Percentiles rank a stretch among this genome's conserved stretches.
Conservation (phyloP, 30 jellyfish, hydroid and myxozoan species). For the Cassiopea xamachana region DNA sequence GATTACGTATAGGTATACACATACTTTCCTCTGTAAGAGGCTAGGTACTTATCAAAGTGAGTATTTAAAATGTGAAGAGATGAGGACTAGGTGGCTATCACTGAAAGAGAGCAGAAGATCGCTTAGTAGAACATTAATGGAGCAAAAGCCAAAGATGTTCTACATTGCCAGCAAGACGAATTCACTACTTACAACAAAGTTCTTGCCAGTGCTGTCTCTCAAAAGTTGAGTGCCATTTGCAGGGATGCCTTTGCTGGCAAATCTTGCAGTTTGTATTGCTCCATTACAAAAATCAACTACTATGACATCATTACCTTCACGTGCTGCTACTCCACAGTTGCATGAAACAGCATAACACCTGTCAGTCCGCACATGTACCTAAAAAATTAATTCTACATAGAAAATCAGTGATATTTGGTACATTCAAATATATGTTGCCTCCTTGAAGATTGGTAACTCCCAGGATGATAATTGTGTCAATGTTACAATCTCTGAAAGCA, state of each 20-base stretch:
- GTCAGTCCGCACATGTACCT: neutral
- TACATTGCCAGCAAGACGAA: too few relatives aligned
- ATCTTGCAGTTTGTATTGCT: constrained; percentile 51
- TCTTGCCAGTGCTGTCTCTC: neutral
- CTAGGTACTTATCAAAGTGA: too few relatives aligned
- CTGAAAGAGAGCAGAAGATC: neutral
- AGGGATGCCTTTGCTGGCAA: constrained; percentile 33
- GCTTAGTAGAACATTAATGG: neutral
- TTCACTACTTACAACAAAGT: neutral
- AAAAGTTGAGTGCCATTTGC: neutral
- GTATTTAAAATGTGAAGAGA: too few relatives aligned
- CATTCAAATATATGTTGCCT: too few relatives aligned
- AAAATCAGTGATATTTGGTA: too few relatives aligned
- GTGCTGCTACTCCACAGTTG: constrained; percentile 66
- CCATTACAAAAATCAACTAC: constrained; percentile 62
- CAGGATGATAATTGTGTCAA: too few relatives aligned
- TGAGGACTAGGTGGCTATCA: too few relatives aligned
- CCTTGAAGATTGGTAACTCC: too few relatives aligned
- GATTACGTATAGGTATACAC: too few relatives aligned
- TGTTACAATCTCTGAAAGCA: too few relatives aligned
- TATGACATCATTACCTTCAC: constrained; percentile 61
- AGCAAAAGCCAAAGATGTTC: neutral
- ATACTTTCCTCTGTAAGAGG: too few relatives aligned
- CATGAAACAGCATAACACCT: constrained; percentile 17
- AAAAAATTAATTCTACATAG: too few relatives aligned